A percentile compares a stretch with the other conserved stretches of the same genome.
phyloP scores from a whole-genome alignment of 2,797 vertebrate species.

The Cynodonichthys magdalenae region DNA sequence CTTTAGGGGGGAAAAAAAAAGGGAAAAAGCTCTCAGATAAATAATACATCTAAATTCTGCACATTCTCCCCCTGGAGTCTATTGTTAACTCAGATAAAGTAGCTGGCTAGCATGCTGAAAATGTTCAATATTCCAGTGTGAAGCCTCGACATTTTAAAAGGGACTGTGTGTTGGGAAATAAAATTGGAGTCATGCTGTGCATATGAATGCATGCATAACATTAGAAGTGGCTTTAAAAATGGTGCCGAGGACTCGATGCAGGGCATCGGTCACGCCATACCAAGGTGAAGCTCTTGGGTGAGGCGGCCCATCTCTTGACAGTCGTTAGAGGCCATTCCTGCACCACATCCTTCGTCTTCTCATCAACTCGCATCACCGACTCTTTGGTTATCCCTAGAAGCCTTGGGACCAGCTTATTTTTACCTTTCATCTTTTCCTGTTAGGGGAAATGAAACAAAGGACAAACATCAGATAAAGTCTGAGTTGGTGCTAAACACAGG shows the following conservation, averaged over 20 bases:
- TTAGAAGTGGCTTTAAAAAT: constrained; percentile 13
- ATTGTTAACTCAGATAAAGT: constrained; percentile 56
- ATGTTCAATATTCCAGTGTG: constrained; percentile 34
- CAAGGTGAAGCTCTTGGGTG: constrained; percentile 98
- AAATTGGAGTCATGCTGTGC: constrained; percentile 7
- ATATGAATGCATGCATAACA: constrained; percentile 18
- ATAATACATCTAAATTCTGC: constrained; percentile 62
- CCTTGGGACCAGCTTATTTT: constrained; percentile 96
- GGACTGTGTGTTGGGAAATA: constrained; percentile 27
- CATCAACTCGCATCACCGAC: constrained; percentile 97
- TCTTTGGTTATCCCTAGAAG: constrained; percentile 97
- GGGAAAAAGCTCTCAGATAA: constrained; percentile 53
- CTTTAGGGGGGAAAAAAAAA: constrained; percentile 47
- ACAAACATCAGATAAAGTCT: constrained; percentile 34
- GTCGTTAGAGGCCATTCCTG: constrained; percentile 98
- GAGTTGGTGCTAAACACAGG: constrained; percentile 47
- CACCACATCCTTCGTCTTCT: constrained; percentile 97
- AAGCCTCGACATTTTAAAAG: constrained; percentile 26
- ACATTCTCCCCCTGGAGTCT: constrained; percentile 37
- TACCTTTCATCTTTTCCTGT: constrained; percentile 99
- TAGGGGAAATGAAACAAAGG: constrained; percentile 50
- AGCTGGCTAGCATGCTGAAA: constrained; percentile 31
- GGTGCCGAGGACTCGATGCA: constrained; percentile 9
- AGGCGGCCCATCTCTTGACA: constrained; percentile 98
- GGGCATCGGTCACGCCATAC: constrained; percentile 74